Evolutionary conservation across 2,797 vertebrate species (phyloP).

Genomic region (Graptemys geographica): DNA sequence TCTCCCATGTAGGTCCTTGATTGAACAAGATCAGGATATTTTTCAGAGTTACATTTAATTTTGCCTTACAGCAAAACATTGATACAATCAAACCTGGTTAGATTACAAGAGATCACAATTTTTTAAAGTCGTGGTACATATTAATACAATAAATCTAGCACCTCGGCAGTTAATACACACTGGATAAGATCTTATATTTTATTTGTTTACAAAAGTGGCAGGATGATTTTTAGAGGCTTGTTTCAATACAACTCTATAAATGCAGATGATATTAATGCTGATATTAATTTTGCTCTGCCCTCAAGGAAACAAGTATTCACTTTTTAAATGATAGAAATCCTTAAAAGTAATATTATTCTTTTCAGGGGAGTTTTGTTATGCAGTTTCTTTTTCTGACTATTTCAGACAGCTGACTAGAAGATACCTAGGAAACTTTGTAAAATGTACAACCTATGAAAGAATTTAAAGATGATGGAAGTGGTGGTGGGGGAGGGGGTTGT

Average conservation of each 20-base stretch:
- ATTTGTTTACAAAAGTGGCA: constrained; percentile 76
- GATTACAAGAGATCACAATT: constrained; percentile 74
- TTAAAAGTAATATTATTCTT: not conserved
- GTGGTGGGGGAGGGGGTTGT: not conserved
- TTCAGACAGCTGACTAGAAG: not conserved
- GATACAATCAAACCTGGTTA: constrained; percentile 76
- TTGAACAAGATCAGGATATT: constrained; percentile 60
- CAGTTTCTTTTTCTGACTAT: not conserved
- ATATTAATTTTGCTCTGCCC: constrained; percentile 26
- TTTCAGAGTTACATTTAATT: constrained; percentile 70
- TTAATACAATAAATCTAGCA: constrained; percentile 81
- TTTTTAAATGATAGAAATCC: not conserved
- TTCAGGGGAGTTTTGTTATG: fast-evolving
- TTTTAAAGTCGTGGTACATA: constrained; percentile 73
- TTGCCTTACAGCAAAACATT: constrained; percentile 47
- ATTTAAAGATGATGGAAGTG: not conserved
- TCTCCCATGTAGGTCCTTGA: constrained; percentile 56
- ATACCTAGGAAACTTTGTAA: not conserved
- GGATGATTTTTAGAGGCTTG: constrained; percentile 68
- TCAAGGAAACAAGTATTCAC: not conserved
- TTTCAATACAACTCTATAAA: constrained; percentile 51
- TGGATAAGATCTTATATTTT: constrained; percentile 72
- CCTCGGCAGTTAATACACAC: constrained; percentile 59
- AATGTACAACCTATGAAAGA: not conserved
- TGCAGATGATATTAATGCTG: constrained; percentile 4